A percentile compares a stretch with the other conserved stretches of the same genome.
Evolutionary conservation across 2,113 vertebrate species (phyloP).

Genomic region (Microcebus jonahi): DNA sequence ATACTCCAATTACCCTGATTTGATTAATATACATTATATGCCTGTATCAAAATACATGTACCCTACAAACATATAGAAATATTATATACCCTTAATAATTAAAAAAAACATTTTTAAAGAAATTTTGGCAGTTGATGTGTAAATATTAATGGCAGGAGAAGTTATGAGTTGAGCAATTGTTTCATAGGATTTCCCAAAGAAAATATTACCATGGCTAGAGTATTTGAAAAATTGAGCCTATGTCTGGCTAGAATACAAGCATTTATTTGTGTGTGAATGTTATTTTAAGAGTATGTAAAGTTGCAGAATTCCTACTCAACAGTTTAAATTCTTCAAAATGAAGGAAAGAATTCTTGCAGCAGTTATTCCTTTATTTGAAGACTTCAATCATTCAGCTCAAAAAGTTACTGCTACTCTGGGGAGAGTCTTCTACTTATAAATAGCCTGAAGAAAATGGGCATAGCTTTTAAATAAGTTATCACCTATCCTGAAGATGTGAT

Average conservation of each 20-base stretch:
- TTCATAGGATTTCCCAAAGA: slow-evolving; percentile 40
- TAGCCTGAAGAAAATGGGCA: slow-evolving; percentile 31
- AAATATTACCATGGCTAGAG: neutral
- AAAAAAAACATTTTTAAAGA: neutral
- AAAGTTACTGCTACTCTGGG: slow-evolving; percentile 12
- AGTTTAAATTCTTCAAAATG: neutral
- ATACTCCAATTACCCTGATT: too few species aligned
- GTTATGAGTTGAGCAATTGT: slow-evolving; percentile 7
- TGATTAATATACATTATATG: too few species aligned
- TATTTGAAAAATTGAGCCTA: slow-evolving; percentile 1
- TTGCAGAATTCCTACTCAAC: neutral
- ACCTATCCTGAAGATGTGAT: slow-evolving; percentile 70
- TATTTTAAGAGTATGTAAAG: neutral
- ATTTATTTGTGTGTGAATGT: neutral
- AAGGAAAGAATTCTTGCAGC: neutral
- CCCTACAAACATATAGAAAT: too few species aligned
- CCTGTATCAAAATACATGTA: too few species aligned
- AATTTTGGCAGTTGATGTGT: neutral
- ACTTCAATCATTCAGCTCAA: slow-evolving; percentile 36
- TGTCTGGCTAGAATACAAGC: neutral
- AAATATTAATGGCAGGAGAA: neutral
- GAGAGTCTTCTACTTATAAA: neutral
- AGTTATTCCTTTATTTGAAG: slow-evolving; percentile 43
- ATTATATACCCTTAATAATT: too few species aligned
- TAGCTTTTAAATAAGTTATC: neutral